Conservation (phyloP, 2,113 vertebrate species). For the Lepidothrix coronata region DNA sequence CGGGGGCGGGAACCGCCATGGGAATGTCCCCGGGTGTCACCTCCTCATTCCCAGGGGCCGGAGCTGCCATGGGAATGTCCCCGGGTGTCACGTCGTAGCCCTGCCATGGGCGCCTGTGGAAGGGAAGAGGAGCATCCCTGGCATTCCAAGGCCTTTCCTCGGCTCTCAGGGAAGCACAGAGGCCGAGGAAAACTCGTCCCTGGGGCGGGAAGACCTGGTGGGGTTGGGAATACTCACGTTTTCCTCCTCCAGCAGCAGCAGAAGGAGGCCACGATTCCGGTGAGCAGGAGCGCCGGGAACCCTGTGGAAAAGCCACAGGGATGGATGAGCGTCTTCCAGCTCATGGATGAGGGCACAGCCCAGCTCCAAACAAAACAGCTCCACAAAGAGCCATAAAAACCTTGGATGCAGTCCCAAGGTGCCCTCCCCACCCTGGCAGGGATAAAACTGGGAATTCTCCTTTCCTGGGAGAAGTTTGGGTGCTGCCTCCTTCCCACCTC, state of each 20-base stretch:
- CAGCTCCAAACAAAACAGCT: neutral
- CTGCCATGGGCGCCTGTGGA: accelerated
- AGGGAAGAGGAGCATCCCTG: accelerated
- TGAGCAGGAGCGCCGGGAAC: neutral
- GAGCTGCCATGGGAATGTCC: neutral
- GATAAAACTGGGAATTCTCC: neutral
- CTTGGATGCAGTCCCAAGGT: accelerated
- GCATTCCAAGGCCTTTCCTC: neutral
- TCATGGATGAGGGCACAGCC: neutral
- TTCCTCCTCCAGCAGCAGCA: slow-evolving; percentile 1
- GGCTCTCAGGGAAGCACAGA: neutral
- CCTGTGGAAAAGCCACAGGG: accelerated
- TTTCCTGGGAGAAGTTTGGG: neutral
- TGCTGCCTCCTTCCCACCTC: neutral
- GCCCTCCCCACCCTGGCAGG: accelerated
- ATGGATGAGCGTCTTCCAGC: neutral
- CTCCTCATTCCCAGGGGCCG: neutral
- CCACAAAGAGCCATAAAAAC: accelerated
- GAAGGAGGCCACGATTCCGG: accelerated
- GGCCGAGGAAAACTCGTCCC: neutral
- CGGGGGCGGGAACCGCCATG: neutral
- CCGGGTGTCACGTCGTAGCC: accelerated
- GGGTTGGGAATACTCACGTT: neutral
- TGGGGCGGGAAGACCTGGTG: accelerated
- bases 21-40: accelerated